Base-by-base conservation (phyloP, 2,113 vertebrate species). In the Pachypanchax playfairii region DNA sequence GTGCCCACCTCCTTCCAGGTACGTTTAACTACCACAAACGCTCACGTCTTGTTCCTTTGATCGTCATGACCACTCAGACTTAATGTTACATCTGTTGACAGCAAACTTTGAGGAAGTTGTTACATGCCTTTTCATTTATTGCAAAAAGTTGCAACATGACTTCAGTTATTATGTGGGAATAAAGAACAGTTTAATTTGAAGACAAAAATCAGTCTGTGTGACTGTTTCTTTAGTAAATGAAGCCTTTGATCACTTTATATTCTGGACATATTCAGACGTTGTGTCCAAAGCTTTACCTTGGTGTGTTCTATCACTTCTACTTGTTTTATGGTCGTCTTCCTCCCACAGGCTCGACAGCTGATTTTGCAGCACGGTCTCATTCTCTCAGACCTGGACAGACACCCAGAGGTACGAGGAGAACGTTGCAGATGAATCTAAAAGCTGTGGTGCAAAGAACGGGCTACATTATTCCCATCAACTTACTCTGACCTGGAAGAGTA, bases 1-100 rank as follows among this genome's bases (percentile, higher is more conserved):
- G 92, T 99, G 25, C 97, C 97, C 13, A 98, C 96, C 0, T 99
- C 97, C 39, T 99, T 99, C 79, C 97, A 99, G 96, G 97, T 96
- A 0, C 25, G 81, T 86, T 28, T 10, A 49, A 49, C 6, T n/a
- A 28, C 24, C 13, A 3, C 3, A 48, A 17, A 17, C 46, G 17
- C 24, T 48, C 24, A 6, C 3, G 44, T 47, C 44, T 47, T 13
- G 3, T 14, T 47, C 1, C 20, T 12, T 20, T 44, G 4, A 1
- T 9, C 18, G 1, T 7, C 10, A 2, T 44, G 10, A 21, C 11
- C 17, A 9, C 41, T 43, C 20, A 5, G 1, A 21, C 12, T 33
- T 33, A 9, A 33, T 33, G 31, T 5, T 8, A 29, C 28, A 39
- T 5, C 6, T 48, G 12, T 26, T 11, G 18, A 8, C 46, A 12